Evolutionary conservation across 1,140 invertebrate genomes (phyloP), one percentile per base, ranked within the genome.

Genomic region (Nixonia krombeini): DNA sequence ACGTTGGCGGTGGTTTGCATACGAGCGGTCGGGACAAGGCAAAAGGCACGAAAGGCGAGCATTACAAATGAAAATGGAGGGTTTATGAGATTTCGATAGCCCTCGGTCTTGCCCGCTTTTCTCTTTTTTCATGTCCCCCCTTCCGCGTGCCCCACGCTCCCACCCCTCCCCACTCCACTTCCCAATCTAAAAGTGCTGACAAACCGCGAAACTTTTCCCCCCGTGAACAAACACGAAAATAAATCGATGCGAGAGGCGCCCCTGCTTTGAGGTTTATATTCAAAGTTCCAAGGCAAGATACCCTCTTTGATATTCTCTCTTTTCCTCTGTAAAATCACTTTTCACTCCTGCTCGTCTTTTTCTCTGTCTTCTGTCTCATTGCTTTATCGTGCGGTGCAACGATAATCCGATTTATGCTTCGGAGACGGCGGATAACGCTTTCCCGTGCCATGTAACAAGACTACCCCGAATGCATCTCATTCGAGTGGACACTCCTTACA

Each of bases 151-250:
- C 42, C 66, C 61, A 42, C n/a, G n/a, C n/a, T 40, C n/a, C 26
- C 23, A 16, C 57, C 41, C 31, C 23, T 31, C 49, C 31, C 50
- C 38, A 38, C 44, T 62, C 53, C 31, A 21, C 38, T n/a, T 29
- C 29, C 51, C 78, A 78, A 80, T 79, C 78, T 80, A 76, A 81
- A 81, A 82, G 76, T 78, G 80, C 79, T 81, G 80, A 82, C 80
- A 82, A 82, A 81, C 78, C 80, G 69, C 79, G 72, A 81, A 83
- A 83, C 77, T 82, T 82, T 81, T 77, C 73, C 73, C 71, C 70
- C 73, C 64, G 72, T 73, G 81, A 83, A 81, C 81, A 82, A 83
- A 83, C 81, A 82, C 77, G 76, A 73, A 79, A 82, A 82, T 82
- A 82, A 82, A 82, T 82, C 79, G 80, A 81, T 79, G 55, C 59